Evolutionary conservation across 2,113 vertebrate genomes (phyloP).

Genomic region (Prietella phreatophila): DNA sequence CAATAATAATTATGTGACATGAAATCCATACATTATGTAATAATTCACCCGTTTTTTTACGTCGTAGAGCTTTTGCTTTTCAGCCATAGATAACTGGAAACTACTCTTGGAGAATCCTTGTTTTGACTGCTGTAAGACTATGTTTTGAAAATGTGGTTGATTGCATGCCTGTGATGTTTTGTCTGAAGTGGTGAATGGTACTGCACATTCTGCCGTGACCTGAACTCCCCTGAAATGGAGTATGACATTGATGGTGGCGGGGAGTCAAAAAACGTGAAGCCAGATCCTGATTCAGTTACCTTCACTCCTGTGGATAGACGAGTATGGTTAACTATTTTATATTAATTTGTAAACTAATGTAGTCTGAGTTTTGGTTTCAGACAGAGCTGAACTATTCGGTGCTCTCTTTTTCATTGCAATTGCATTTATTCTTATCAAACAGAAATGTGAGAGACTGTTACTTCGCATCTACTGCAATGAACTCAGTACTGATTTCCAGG

Average conservation of each 20-base stretch:
- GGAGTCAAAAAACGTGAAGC: slow-evolving; percentile 58
- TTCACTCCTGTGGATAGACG: slow-evolving; percentile 76
- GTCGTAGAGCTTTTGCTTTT: neutral
- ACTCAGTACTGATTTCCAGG: slow-evolving; percentile 94
- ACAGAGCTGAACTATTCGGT: neutral
- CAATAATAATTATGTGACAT: neutral
- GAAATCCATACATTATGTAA: neutral
- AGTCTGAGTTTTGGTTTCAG: neutral
- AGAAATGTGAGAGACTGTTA: slow-evolving; percentile 91
- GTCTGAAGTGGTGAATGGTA: slow-evolving; percentile 91
- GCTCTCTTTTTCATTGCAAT: neutral
- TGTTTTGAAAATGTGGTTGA: neutral
- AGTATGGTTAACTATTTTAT: slow-evolving; percentile 62
- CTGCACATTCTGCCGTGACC: slow-evolving; percentile 88
- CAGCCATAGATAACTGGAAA: neutral
- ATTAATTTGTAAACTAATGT: neutral
- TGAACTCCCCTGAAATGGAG: slow-evolving; percentile 82
- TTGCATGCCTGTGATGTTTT: neutral
- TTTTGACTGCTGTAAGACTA: neutral
- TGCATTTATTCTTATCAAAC: slow-evolving; percentile 31
- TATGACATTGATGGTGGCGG: slow-evolving; percentile 80
- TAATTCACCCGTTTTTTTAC: neutral
- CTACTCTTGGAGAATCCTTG: neutral
- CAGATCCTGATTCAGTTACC: slow-evolving; percentile 56
- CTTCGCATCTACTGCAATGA: slow-evolving; percentile 89